Evolutionary conservation across 2,888 invertebrate genomes (phyloP).

Genomic region (Drosophila fulvimacula): DNA sequence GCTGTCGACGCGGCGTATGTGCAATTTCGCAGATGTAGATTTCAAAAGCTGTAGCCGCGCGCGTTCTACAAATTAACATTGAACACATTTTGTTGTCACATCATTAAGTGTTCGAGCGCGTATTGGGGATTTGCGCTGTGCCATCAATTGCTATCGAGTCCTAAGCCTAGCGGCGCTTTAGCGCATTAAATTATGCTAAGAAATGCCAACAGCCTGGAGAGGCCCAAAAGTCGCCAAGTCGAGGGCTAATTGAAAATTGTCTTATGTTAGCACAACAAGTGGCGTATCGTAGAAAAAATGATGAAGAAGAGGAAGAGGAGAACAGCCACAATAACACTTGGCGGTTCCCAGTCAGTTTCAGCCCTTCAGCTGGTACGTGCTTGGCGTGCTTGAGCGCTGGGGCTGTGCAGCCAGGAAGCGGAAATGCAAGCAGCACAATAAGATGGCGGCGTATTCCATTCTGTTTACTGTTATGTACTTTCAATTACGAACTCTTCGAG

Average conservation of each 20-base stretch:
- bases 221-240: constrained; percentile 20
- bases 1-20: constrained; percentile 40
- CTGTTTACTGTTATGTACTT: constrained; percentile 33
- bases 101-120: constrained; percentile 53
- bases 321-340: constrained; percentile 27
- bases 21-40: constrained; percentile 29
- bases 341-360: background rate
- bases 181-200: constrained; percentile 26
- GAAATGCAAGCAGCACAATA: constrained; percentile 46
- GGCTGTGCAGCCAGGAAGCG: constrained; percentile 25
- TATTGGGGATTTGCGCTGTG: constrained; percentile 5
- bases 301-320: background rate
- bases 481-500: constrained; percentile 34
- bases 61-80: constrained; percentile 37
- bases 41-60: background rate
- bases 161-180: constrained; percentile 34
- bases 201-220: background rate
- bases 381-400: constrained; percentile 19
- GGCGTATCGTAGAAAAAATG: constrained; percentile 2
- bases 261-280: constrained; percentile 52
- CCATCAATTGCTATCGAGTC: constrained; percentile 33
- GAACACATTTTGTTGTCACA: constrained; percentile 48
- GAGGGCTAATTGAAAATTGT: constrained; percentile 52
- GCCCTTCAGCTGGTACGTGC: constrained; percentile 45
- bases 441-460: constrained; percentile 23